These are phyloP conservation scores for Sebastes diaconus DNA, from an alignment of 2,797 vertebrate species.

Conservation along the genomic window DNA sequence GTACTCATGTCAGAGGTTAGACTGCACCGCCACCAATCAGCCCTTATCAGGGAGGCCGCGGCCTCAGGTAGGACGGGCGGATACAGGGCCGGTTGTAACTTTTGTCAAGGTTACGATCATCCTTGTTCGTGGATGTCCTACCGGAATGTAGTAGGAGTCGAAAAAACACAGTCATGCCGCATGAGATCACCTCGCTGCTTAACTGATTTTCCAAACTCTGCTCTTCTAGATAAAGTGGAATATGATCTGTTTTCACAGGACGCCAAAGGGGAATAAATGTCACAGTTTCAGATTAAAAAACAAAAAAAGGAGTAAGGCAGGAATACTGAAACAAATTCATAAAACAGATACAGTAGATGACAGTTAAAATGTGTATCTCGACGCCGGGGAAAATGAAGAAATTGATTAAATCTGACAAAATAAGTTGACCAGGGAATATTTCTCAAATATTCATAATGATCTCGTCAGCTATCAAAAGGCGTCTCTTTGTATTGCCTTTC, in stretches of 20 bases:
- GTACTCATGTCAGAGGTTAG: constrained; percentile 48
- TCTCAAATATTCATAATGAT: constrained; percentile 40
- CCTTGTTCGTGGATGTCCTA: constrained; percentile 13
- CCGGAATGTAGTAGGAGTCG: constrained; percentile 19
- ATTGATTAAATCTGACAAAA: constrained; percentile 38
- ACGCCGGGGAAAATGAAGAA: constrained; percentile 3
- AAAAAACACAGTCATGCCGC: not conserved
- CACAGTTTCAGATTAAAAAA: constrained; percentile 39
- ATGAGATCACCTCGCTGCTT: constrained; percentile 8
- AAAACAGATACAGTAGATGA: constrained; percentile 14
- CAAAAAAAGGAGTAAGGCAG: not conserved
- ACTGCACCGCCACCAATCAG: constrained; percentile 51
- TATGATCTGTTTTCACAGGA: constrained; percentile 32
- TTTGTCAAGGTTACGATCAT: constrained; percentile 33
- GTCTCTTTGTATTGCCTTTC: constrained; percentile 34
- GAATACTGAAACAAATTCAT: constrained; percentile 9
- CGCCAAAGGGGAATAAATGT: constrained; percentile 32
- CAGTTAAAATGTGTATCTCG: constrained; percentile 25
- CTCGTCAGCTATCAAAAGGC: constrained; percentile 23
- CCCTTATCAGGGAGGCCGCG: constrained; percentile 43
- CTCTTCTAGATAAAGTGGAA: constrained; percentile 1
- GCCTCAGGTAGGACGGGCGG: constrained; percentile 30
- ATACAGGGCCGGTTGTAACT: constrained; percentile 4
- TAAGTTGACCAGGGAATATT: constrained; percentile 16
- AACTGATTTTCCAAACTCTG: constrained; percentile 31